Evolutionary conservation across 2,888 invertebrate species (phyloP).

Genomic region (Idaea straminata): DNA sequence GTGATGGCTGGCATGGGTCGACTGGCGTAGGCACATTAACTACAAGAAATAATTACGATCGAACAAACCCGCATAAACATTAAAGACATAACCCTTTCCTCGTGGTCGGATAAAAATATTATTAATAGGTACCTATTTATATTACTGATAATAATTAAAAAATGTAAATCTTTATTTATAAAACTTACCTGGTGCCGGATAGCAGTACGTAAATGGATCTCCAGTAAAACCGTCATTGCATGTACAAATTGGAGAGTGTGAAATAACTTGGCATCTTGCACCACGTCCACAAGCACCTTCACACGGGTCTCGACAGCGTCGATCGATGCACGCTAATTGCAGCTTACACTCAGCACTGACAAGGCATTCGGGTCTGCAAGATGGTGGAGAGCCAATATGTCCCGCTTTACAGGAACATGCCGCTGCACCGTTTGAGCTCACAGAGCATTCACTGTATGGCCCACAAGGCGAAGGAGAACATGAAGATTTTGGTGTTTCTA

Average conservation of each 20-base stretch:
- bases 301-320: conserved; percentile 87
- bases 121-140: not conserved
- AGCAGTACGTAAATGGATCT: conserved; percentile 85
- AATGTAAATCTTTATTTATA: not conserved
- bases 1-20: conserved; percentile 84
- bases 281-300: conserved; percentile 87
- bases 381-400: conserved; percentile 87
- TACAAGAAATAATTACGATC: conserved; percentile 32
- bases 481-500: conserved; percentile 47
- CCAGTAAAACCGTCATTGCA: conserved; percentile 85
- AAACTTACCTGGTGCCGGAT: conserved; percentile 76
- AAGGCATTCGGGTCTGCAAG: conserved; percentile 88
- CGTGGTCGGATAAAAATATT: not conserved
- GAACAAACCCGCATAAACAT: not conserved
- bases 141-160: conserved; percentile 14
- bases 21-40: conserved; percentile 43
- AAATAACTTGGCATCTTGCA: conserved; percentile 86
- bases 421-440: conserved; percentile 76
- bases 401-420: conserved; percentile 86
- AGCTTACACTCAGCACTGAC: conserved; percentile 86
- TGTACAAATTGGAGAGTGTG: conserved; percentile 87
- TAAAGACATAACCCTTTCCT: not conserved
- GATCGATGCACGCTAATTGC: conserved; percentile 84
- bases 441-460: conserved; percentile 83
- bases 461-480: conserved; percentile 91